Evolutionary conservation across 1,140 invertebrate genomes (phyloP), one percentile per base, ranked within the genome.

Genomic region (Antheraea pernyi): DNA sequence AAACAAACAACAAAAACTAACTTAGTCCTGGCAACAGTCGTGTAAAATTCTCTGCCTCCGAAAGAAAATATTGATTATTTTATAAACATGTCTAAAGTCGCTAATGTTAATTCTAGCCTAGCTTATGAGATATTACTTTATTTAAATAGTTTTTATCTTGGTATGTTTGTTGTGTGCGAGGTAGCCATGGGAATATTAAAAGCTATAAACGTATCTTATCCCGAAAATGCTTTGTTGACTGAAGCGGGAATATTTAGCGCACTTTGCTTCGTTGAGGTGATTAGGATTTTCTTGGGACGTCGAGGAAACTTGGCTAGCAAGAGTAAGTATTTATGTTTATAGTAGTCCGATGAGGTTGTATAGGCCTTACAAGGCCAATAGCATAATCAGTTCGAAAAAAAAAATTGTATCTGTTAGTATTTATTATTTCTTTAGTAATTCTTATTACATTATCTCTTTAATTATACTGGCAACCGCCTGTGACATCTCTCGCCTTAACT

Each of bases 271-370:
- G 94, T 97, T 10, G 97, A 98, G 93, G 93, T 95, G 30, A 92
- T 97, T 48, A 93, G 98, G 72, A 95, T 97, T 72, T 95, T 96
- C 91, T 83, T 97, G 78, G 97, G 97, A 11, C 94, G 96, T 79
- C 96, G 95, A 91, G 97, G 97, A 73, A 98, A 98, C 85, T 90
- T 98, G 76, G 97, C 97, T 18, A 97, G 97, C 86, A 94, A 95
- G 87, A 95, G 94, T 95, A 92, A 94, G 94, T 87, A 71, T 30
- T 30, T 30, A 30, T 30, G 22, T 30, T 30, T 30, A 30, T 30
- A 30, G 1, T 30, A 30, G n/a, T n/a, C n/a, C n/a, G n/a, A n/a
- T n/a, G n/a, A n/a, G n/a, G n/a, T n/a, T n/a, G n/a, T n/a, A n/a
- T n/a, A n/a, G n/a, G n/a, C n/a, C n/a, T n/a, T n/a, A n/a, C n/a